These are phyloP conservation scores for Tenualosa thibaudeaui DNA, from an alignment of 2,797 vertebrate genomes.

Conservation along the genomic window DNA sequence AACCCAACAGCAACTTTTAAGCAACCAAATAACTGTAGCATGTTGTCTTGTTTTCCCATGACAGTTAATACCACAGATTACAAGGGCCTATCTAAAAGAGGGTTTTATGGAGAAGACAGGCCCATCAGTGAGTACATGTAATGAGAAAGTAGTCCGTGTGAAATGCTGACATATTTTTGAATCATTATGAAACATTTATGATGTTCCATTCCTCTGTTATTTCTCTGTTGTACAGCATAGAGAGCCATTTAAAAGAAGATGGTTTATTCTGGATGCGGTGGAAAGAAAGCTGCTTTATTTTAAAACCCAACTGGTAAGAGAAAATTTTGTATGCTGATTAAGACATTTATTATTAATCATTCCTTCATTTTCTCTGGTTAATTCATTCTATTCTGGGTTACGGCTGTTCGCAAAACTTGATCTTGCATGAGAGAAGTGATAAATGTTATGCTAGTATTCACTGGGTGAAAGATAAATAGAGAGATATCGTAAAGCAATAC, in stretches of 20 bases:
- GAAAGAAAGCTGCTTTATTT: conserved; percentile 89
- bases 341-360: background rate
- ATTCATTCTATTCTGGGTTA: background rate
- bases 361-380: background rate
- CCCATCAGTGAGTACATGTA: conserved; percentile 76
- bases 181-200: background rate
- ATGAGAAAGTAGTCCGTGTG: background rate
- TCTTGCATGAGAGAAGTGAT: background rate
- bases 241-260: conserved; percentile 88
- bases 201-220: background rate
- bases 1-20: background rate
- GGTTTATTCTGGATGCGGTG: conserved; percentile 90
- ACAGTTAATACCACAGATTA: conserved; percentile 85
- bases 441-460: too few relatives aligned
- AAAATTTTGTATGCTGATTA: background rate
- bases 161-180: background rate
- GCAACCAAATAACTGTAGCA: background rate
- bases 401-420: background rate
- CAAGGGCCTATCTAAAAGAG: conserved; percentile 88
- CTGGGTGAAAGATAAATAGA: too few relatives aligned
- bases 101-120: conserved; percentile 98
- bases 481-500: too few relatives aligned
- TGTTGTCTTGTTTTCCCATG: conserved; percentile 22
- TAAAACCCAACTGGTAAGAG: conserved; percentile 86
- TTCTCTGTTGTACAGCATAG: conserved; percentile 75